Conservation (phyloP, 2,797 vertebrate species). For the Basileuterus tristriatus region DNA sequence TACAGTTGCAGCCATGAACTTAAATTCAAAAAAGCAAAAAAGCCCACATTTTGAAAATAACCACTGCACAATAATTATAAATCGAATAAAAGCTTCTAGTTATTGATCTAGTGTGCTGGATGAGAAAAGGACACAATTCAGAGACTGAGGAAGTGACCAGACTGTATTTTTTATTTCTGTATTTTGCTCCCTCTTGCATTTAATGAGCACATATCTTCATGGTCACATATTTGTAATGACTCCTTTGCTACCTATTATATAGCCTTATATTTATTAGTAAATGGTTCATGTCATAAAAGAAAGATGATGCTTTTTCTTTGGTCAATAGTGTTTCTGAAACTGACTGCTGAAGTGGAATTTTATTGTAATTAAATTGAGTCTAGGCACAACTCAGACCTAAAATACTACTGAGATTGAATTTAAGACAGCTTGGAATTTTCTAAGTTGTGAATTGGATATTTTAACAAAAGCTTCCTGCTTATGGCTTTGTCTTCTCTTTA, state of each 20-base stretch:
- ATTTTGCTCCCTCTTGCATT: neutral
- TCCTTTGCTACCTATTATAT: neutral
- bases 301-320: neutral
- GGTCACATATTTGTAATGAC: neutral
- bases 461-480: neutral
- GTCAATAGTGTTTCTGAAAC: constrained; percentile 12
- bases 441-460: neutral
- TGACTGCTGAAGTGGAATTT: neutral
- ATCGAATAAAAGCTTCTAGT: neutral
- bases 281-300: neutral
- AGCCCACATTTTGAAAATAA: neutral
- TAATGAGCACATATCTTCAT: neutral
- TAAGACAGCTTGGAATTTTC: neutral
- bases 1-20: neutral
- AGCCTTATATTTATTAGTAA: neutral
- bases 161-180: neutral
- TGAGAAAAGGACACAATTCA: neutral
- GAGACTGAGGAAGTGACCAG: neutral
- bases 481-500: neutral
- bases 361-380: constrained; percentile 23
- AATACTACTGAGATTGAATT: neutral
- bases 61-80: neutral
- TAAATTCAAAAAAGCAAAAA: neutral
- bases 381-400: neutral
- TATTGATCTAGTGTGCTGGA: neutral